Conservation (phyloP, 2,797 vertebrate species). For the Xenopus petersii region DNA sequence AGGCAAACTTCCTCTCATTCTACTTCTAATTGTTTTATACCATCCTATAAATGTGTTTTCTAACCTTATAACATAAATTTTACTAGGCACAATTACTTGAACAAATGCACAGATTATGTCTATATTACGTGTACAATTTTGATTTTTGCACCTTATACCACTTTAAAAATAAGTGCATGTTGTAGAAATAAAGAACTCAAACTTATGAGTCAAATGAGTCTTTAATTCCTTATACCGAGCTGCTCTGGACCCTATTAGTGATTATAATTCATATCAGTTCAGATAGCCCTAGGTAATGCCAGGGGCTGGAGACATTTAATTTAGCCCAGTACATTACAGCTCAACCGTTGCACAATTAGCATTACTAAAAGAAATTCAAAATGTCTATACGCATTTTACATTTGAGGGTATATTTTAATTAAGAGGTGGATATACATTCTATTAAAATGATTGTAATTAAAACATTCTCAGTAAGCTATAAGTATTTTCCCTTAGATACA, state of each 20-base stretch:
- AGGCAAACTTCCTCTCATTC: background rate
- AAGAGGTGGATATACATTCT: background rate
- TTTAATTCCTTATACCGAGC: conserved; percentile 35
- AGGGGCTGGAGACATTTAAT: conserved; percentile 39
- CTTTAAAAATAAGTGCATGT: background rate
- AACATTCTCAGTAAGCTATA: no score
- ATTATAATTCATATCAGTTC: conserved; percentile 41
- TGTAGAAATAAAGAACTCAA: conserved; percentile 23
- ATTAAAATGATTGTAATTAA: background rate
- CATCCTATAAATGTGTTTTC: background rate
- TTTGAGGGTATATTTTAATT: conserved; percentile 33
- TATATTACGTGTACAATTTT: no score
- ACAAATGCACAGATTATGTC: no score
- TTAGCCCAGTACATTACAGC: conserved; percentile 34
- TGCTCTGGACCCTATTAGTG: conserved; percentile 43
- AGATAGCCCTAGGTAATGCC: conserved; percentile 43
- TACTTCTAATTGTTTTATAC: background rate
- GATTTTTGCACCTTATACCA: no score
- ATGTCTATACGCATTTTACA: conserved; percentile 35
- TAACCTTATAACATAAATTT: background rate
- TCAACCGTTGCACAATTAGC: conserved; percentile 40
- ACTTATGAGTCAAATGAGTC: conserved; percentile 16
- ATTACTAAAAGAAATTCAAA: conserved; percentile 27
- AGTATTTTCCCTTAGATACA: no score
- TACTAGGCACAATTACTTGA: background rate